phyloP scores from a whole-genome alignment of 2,113 vertebrate genomes.

The Centropristis striata region DNA sequence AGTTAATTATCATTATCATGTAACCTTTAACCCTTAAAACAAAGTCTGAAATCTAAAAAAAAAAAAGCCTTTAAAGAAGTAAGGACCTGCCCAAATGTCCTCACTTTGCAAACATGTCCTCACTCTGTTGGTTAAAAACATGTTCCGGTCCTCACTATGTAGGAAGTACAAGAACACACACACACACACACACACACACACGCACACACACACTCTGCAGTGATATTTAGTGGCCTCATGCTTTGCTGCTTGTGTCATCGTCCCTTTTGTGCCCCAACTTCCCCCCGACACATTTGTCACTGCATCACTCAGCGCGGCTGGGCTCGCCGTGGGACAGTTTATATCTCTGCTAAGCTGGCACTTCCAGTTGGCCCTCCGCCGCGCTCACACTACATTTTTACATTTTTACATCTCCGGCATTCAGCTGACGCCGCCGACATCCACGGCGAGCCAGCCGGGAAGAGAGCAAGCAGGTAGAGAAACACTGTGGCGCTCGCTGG shows the following conservation, averaged over 20 bases:
- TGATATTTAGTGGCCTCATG: conserved; percentile 75
- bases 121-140: too few relatives aligned
- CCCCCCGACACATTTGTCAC: conserved; percentile 71
- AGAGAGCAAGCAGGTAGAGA: conserved; percentile 30
- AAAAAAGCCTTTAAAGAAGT: too few relatives aligned
- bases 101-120: too few relatives aligned
- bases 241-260: conserved; percentile 76
- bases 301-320: conserved; percentile 73
- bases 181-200: conserved; percentile 12
- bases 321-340: conserved; percentile 60
- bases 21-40: too few relatives aligned
- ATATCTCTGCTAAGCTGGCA: conserved; percentile 73
- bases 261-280: conserved; percentile 41
- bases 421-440: conserved; percentile 35
- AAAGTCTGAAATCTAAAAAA: too few relatives aligned
- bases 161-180: too few relatives aligned
- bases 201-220: conserved; percentile 30
- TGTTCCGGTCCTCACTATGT: too few relatives aligned
- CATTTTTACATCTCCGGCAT: conserved; percentile 46
- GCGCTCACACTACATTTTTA: conserved; percentile 38
- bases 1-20: too few relatives aligned
- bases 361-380: conserved; percentile 55
- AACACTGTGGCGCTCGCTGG: not conserved
- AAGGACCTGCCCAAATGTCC: too few relatives aligned
- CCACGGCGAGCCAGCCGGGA: not conserved